Base-by-base conservation (phyloP, 2,797 vertebrate genomes). In the Crocidura indochinensis region DNA sequence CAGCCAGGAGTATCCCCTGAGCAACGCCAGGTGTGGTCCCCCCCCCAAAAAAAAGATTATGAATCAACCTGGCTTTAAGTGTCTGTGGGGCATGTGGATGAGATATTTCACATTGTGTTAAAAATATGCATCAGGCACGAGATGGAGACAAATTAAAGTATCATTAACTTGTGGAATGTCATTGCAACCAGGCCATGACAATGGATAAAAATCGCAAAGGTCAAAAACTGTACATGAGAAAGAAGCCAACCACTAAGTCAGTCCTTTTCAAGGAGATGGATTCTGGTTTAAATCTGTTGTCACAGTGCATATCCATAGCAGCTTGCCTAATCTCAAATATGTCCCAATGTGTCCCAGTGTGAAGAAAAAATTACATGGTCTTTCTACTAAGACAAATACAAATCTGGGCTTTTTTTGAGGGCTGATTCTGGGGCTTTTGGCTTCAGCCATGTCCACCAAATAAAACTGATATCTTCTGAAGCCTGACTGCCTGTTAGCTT, bases 241-340 rank as follows among this genome's bases (percentile, higher is more conserved):
- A 76, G 11, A 2, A 12, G 8, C 65, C 22, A 15, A 0, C 56
- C 26, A 67, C 12, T 62, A 74, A 19, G 24, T 22, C 20, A 44
- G 10, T 17, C 29, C 51, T 15, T 38, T 60, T 60, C 56, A 60
- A 60, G 56, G 56, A 60, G 19, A 20, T 20, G 22, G 19, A 60
- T 27, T 27, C 65, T 68, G 51, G 44, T 82, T 67, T 74, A 69
- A 6, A 71, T n/a, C 51, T 77, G 29, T 10, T 84, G 44, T 47
- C 17, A 19, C 29, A 65, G 49, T 7, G n/a, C 51, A 64, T 73
- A 75, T 73, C 27, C 81, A n/a, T 4, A 84, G 51, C 6, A 84
- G 62, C n/a, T n/a, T 76, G 44, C 44, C 82, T 49, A 68, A 88
- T 73, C 15, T 64, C 68, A 90, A 60, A 83, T 75, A 4, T 75